Evolutionary conservation across 2,797 vertebrate genomes (phyloP).

Genomic region (Myripristis murdjan): DNA sequence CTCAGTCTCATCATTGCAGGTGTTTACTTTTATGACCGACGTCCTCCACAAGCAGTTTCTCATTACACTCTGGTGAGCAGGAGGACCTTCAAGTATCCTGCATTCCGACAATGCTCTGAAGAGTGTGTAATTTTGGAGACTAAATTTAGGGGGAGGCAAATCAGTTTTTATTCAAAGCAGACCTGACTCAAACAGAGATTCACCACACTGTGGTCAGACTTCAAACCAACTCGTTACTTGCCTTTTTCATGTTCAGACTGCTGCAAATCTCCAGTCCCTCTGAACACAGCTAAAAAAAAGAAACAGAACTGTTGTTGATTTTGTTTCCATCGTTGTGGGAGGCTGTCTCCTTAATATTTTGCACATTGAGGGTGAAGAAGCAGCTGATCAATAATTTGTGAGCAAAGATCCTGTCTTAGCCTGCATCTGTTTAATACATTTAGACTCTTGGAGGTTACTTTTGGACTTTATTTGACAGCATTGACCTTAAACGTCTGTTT

Average conservation of each 20-base stretch:
- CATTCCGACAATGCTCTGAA: constrained; percentile 81
- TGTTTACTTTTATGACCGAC: constrained; percentile 84
- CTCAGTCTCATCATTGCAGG: constrained; percentile 83
- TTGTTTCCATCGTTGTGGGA: constrained; percentile 69
- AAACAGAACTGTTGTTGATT: constrained; percentile 74
- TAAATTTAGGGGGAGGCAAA: constrained; percentile 82
- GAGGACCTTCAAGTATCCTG: constrained; percentile 79
- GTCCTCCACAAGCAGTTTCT: constrained; percentile 83
- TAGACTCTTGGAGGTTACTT: background rate
- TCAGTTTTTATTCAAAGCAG: constrained; percentile 90
- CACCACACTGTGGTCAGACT: constrained; percentile 88
- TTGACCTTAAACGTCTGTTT: background rate
- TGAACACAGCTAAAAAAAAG: constrained; percentile 69
- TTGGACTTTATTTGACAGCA: constrained; percentile 23
- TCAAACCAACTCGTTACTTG: constrained; percentile 85
- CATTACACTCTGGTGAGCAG: constrained; percentile 80
- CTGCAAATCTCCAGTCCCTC: constrained; percentile 82
- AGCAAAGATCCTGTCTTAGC: constrained; percentile 22
- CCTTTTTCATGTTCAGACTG: constrained; percentile 86
- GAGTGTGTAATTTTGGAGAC: constrained; percentile 86
- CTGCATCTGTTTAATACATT: background rate
- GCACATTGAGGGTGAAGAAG: constrained; percentile 45
- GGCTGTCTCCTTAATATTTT: constrained; percentile 53
- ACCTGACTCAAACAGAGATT: constrained; percentile 86
- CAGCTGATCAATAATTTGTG: constrained; percentile 64